Evolutionary conservation across 92 coral and sea anemone genomes (phyloP).

Genomic region (Epizoanthus rinbou): DNA sequence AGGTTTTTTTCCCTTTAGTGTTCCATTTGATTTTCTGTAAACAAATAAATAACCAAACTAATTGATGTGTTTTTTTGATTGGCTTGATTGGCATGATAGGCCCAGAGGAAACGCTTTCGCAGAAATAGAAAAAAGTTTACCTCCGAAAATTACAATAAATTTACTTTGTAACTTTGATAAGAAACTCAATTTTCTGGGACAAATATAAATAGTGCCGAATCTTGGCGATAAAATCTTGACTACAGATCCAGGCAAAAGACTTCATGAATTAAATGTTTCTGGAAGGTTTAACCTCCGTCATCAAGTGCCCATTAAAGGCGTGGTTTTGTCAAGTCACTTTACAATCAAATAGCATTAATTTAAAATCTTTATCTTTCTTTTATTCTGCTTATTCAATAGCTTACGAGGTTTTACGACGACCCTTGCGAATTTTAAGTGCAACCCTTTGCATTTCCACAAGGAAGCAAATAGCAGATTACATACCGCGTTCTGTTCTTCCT

Average conservation of each 20-base stretch:
- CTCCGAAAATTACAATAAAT: too few species aligned
- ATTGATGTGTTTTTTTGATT: slow-evolving; percentile 50
- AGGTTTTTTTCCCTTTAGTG: background rate
- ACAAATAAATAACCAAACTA: slow-evolving; percentile 50
- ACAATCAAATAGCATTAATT: slow-evolving; percentile 34
- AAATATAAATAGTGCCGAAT: background rate
- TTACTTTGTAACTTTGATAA: too few species aligned
- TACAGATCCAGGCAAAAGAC: background rate
- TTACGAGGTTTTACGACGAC: background rate
- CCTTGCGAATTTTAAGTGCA: background rate
- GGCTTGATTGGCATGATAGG: slow-evolving; percentile 33
- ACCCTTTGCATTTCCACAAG: background rate
- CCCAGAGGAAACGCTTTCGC: too few species aligned
- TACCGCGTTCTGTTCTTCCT: background rate
- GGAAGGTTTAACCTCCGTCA: slow-evolving; percentile 27
- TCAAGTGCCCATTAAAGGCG: slow-evolving; percentile 30
- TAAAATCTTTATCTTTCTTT: background rate
- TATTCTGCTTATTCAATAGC: slow-evolving; percentile 23
- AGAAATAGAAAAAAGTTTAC: too few species aligned
- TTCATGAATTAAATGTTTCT: slow-evolving; percentile 20
- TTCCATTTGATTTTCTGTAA: slow-evolving; percentile 36
- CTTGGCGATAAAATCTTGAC: background rate
- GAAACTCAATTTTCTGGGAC: slow-evolving; percentile 3
- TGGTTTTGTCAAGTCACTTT: slow-evolving; percentile 37
- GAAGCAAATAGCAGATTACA: slow-evolving; percentile 8